These are phyloP conservation scores for Pissodes strobi DNA, from an alignment of 1,140 invertebrate genomes.

Conservation along the genomic window DNA sequence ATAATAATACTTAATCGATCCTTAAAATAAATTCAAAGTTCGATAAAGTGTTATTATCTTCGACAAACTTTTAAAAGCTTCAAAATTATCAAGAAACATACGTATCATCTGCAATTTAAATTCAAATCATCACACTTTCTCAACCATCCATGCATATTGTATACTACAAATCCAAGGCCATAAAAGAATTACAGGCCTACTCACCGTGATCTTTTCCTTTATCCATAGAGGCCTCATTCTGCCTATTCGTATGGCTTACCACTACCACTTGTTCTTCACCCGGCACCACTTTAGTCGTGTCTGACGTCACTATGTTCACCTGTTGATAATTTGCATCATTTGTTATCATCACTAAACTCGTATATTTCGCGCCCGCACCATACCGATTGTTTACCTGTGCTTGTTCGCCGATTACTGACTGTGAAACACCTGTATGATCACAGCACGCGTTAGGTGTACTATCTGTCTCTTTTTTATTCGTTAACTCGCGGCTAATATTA, in stretches of 20 bases:
- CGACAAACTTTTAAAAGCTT: too few relatives aligned
- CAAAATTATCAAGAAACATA: too few relatives aligned
- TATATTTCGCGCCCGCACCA: constrained; percentile 69
- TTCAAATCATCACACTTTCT: constrained; percentile 1
- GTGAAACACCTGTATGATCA: constrained; percentile 44
- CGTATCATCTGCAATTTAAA: too few relatives aligned
- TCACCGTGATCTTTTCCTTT: constrained; percentile 19
- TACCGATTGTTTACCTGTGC: constrained; percentile 57
- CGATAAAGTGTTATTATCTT: too few relatives aligned
- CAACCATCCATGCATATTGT: background rate
- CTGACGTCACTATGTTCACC: constrained; percentile 72
- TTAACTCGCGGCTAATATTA: constrained; percentile 29
- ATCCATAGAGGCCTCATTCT: constrained; percentile 8
- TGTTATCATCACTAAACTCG: constrained; percentile 85
- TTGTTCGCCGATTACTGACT: constrained; percentile 34
- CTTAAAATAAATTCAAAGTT: too few relatives aligned
- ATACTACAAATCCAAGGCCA: background rate
- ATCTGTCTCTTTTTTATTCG: background rate
- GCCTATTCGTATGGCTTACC: constrained; percentile 61
- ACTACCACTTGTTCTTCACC: constrained; percentile 54
- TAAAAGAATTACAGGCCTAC: constrained; percentile 1
- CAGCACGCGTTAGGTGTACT: constrained; percentile 2
- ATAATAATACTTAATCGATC: too few relatives aligned
- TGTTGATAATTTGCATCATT: constrained; percentile 64
- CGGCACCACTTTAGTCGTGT: constrained; percentile 68